Conservation (phyloP, 2,113 vertebrate genomes). For the Indicator indicator region DNA sequence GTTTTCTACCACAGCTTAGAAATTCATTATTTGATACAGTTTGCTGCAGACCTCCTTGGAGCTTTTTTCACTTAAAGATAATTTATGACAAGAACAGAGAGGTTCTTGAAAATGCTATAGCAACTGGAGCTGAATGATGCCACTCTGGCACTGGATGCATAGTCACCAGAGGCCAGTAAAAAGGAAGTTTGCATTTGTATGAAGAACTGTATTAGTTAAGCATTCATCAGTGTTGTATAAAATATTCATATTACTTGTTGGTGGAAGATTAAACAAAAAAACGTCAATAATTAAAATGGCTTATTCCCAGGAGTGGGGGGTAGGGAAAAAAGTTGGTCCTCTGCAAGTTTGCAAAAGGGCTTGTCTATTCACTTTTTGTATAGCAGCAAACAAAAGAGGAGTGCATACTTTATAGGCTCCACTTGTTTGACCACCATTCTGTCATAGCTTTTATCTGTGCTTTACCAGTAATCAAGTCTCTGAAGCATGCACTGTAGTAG, state of each 20-base stretch:
- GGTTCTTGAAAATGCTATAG: conserved; percentile 99
- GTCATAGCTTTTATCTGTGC: conserved; percentile 75
- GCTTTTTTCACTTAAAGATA: conserved; percentile 97
- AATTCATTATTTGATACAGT: conserved; percentile 87
- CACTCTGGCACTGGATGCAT: conserved; percentile 74
- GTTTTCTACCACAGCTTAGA: conserved; percentile 84
- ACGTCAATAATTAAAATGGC: conserved; percentile 75
- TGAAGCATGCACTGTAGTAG: conserved; percentile 3
- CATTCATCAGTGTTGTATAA: conserved; percentile 75
- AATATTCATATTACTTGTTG: conserved; percentile 77
- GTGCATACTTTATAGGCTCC: conserved; percentile 73
- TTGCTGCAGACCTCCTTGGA: conserved; percentile 87
- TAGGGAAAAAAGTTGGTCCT: conserved; percentile 72
- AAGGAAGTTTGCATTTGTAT: conserved; percentile 83
- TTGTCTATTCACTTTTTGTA: conserved; percentile 80
- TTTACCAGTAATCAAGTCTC: conserved; percentile 64
- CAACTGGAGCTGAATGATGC: conserved; percentile 89
- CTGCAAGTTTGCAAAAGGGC: conserved; percentile 75
- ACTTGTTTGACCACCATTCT: conserved; percentile 68
- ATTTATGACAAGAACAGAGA: conserved; percentile 98
- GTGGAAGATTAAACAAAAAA: conserved; percentile 71
- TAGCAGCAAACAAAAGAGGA: conserved; percentile 80
- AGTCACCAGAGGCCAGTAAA: conserved; percentile 80
- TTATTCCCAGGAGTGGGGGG: conserved; percentile 70
- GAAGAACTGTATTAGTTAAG: conserved; percentile 79